phyloP scores from a whole-genome alignment of 2,888 invertebrate species.

The Clunio marinus region DNA sequence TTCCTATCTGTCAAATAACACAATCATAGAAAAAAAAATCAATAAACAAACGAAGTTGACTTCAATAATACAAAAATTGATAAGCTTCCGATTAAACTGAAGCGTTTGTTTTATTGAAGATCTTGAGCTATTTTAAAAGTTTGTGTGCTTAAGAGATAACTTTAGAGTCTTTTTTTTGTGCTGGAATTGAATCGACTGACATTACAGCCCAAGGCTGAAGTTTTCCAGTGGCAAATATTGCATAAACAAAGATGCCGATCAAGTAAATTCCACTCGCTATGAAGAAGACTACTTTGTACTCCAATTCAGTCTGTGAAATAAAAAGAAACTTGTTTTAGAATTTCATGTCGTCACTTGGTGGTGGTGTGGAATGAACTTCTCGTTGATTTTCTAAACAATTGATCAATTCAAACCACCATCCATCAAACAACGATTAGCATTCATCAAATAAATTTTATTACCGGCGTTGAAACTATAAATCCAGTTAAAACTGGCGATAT shows the following conservation, averaged over 20 bases:
- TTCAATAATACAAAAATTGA: background rate
- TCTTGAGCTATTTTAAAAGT: background rate
- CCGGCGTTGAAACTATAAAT: conserved; percentile 66
- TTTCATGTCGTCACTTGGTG: too few species aligned
- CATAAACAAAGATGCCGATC: conserved; percentile 31
- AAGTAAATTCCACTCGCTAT: conserved; percentile 33
- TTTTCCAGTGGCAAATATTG: conserved; percentile 25
- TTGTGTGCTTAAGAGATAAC: too few species aligned
- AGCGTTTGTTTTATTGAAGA: background rate
- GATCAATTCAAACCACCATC: too few species aligned
- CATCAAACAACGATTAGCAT: too few species aligned
- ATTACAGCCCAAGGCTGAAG: conserved; percentile 26
- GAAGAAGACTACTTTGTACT: conserved; percentile 24
- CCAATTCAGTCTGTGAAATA: background rate
- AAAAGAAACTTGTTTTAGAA: background rate
- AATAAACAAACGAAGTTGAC: background rate
- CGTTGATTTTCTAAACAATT: too few species aligned
- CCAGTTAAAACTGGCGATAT: conserved; percentile 73
- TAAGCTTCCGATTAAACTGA: background rate
- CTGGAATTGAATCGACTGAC: background rate
- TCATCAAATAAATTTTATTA: too few species aligned
- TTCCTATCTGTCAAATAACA: too few species aligned
- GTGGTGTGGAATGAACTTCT: background rate
- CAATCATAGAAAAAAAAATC: too few species aligned
- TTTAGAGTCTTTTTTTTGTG: too few species aligned